A percentile compares a stretch with the other conserved stretches of the same genome.
Conservation (phyloP, 2,797 vertebrate species). For the Scomberomorus guttatus region DNA sequence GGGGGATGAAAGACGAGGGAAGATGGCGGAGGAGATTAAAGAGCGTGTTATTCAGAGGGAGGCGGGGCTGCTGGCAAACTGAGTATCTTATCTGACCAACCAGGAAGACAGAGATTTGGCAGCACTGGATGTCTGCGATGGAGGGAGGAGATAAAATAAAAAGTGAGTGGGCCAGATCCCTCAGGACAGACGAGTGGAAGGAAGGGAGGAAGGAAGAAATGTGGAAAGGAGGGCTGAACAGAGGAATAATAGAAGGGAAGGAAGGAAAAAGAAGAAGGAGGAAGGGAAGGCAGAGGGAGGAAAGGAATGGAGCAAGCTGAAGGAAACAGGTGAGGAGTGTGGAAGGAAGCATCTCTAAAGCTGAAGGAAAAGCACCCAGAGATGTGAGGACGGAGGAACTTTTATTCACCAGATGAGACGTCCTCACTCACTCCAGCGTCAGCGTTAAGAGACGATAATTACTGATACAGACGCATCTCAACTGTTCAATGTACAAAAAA, state of each 20-base stretch:
- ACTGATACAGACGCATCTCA: too few species aligned
- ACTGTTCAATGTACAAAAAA: too few species aligned
- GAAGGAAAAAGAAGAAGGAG: not conserved
- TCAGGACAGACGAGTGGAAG: conserved; percentile 14
- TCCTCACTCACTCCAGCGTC: too few species aligned
- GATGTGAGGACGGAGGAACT: too few species aligned
- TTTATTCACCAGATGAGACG: too few species aligned
- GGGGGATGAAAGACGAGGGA: conserved; percentile 29
- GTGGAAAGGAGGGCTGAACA: not conserved
- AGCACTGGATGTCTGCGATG: conserved; percentile 46
- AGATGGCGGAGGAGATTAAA: conserved; percentile 53
- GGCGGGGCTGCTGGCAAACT: conserved; percentile 47
- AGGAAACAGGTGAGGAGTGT: too few species aligned
- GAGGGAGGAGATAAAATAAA: conserved; percentile 39
- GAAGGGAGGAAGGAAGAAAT: not conserved
- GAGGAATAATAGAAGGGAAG: not conserved
- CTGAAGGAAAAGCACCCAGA: too few species aligned
- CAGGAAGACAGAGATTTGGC: conserved; percentile 57
- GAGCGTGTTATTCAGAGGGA: conserved; percentile 35
- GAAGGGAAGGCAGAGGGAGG: not conserved
- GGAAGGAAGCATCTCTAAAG: too few species aligned
- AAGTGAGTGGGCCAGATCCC: conserved; percentile 18
- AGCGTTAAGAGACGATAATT: too few species aligned
- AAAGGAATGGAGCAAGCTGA: not conserved
- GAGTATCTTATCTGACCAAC: conserved; percentile 61